Conservation (phyloP, 2,797 vertebrate genomes). For the Myioborus miniatus region DNA sequence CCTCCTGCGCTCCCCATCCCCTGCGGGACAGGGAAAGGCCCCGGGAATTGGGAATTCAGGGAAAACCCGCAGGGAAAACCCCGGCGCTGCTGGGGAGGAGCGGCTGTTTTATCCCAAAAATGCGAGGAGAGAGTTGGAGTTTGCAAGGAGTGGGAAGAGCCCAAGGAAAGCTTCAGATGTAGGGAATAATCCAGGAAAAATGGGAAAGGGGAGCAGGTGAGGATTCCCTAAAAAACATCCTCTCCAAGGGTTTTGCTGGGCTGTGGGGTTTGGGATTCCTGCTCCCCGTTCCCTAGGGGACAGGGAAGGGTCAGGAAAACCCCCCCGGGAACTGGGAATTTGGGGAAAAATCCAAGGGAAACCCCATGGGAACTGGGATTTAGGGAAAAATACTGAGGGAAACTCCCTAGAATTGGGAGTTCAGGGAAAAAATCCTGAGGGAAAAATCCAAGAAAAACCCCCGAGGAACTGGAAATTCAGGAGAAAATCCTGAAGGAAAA, state of each 20-base stretch:
- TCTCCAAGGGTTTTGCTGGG: background rate
- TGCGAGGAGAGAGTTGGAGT: rapidly evolving
- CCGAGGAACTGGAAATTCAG: background rate
- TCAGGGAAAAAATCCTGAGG: too few relatives aligned
- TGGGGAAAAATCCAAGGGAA: rapidly evolving
- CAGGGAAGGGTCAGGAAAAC: background rate
- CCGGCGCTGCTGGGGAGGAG: background rate
- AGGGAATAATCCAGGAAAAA: background rate
- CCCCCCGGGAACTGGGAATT: rapidly evolving
- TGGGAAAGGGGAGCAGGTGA: background rate
- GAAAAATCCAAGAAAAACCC: background rate
- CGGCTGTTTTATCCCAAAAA: background rate
- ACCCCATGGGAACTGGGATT: rapidly evolving
- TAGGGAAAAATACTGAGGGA: background rate
- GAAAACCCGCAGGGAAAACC: background rate
- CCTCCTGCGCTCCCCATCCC: conserved; percentile 30
- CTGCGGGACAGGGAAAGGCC: background rate
- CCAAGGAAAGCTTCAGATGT: background rate
- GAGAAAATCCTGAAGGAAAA: background rate
- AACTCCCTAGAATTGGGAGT: too few relatives aligned
- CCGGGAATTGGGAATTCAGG: background rate
- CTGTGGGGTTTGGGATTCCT: background rate
- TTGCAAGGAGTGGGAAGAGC: background rate
- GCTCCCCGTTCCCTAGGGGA: background rate
- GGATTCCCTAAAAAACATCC: background rate